Base-by-base conservation (phyloP, 2,888 invertebrate genomes). In the Xestobium rufovillosum region DNA sequence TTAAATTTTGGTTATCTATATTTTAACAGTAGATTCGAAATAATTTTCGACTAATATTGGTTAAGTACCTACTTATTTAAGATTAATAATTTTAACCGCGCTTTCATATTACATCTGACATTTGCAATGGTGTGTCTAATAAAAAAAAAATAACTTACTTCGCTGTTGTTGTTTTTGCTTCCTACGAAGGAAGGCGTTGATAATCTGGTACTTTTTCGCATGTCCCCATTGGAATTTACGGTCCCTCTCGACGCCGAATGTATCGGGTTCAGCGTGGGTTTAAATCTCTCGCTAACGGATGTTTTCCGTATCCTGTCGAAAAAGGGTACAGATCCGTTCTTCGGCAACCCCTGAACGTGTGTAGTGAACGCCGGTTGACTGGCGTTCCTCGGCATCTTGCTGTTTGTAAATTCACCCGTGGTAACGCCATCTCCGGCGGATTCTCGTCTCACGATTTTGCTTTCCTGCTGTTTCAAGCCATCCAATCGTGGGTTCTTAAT, bases 321-420 rank as follows among this genome's bases (percentile, higher is more conserved):
- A 61, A 87, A 84, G 15, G 90, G 90, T 46, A 91, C 90, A 2
- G 89, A 89, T 27, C 88, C 88, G 59, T 90, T 90, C 67, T 89
- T 89, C 38, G 89, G 88, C 55, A 78, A 60, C 4, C 81, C 83
- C 49, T 77, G 78, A 29, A 55, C 55, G 33, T 59, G 60, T 4
- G 82, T 75, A 13, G 82, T 80, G 63, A 88, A 87, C 9, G 88
- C 87, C 0, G 89, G 88, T 45, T 89, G 89, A 8, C 87, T 88
- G 44, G 87, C 87, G 67, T 89, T 89, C 44, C 89, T 76, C 0
- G 84, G 82, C 61, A 89, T 75, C 52, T 73, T 68, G 1, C 66
- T 64, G 33, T 31, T 35, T 26, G 43, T 43, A 29, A 45, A 44
- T 42, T 52, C 43, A 14, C 27, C 34, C 12, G 35, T 43, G n/a